phyloP scores from a whole-genome alignment of 2,888 invertebrate genomes.

The Piscicola geometra region DNA sequence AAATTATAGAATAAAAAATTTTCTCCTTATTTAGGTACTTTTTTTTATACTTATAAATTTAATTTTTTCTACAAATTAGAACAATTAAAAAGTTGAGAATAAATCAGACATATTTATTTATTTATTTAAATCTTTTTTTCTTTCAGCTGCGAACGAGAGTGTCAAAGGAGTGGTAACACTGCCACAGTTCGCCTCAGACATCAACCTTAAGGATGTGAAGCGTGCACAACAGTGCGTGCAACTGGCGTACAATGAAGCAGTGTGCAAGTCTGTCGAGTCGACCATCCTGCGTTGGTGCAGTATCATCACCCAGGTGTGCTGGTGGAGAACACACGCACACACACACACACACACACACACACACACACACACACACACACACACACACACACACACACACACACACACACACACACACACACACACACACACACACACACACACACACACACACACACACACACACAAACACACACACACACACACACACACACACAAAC shows the following conservation, averaged over 20 bases:
- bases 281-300: constrained; percentile 29
- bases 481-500: not conserved
- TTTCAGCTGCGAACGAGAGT: constrained; percentile 31
- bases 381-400: no score
- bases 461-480: no score
- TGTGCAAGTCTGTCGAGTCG: constrained; percentile 22
- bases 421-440: no score
- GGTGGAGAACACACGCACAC: no score
- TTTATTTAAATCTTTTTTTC: no score
- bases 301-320: constrained; percentile 27
- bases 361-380: no score
- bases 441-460: no score
- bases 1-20: not conserved
- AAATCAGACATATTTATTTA: not conserved
- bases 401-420: no score
- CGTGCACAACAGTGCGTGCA: constrained; percentile 31
- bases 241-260: constrained; percentile 24
- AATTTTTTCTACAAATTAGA: not conserved
- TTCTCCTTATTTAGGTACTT: not conserved
- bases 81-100: not conserved
- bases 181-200: constrained; percentile 19
- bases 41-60: not conserved
- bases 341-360: no score
- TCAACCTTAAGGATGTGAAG: constrained; percentile 18
- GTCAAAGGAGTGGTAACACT: constrained; percentile 32